Evolutionary conservation across 1,140 invertebrate genomes (phyloP).

Genomic region (Tetramorium simillimum): DNA sequence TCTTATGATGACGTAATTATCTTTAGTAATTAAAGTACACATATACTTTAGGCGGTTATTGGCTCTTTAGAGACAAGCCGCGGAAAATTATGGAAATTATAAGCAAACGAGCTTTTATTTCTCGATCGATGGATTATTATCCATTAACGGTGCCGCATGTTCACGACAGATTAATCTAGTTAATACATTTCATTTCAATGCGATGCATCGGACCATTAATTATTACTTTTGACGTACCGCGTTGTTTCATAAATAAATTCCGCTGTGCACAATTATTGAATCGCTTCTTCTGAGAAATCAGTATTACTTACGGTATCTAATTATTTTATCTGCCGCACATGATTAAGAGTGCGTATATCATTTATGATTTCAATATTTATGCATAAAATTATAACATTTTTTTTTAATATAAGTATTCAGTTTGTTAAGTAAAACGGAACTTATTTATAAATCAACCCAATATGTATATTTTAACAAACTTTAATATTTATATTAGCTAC

Average conservation of each 20-base stretch:
- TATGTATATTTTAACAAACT: slow-evolving; percentile 22
- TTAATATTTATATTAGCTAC: neutral
- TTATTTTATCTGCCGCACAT: too few species aligned
- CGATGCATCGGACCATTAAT: neutral
- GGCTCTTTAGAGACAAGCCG: slow-evolving; percentile 63
- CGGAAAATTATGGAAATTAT: slow-evolving; percentile 68
- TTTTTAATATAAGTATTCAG: too few species aligned
- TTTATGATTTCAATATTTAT: too few species aligned
- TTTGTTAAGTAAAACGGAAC: too few species aligned
- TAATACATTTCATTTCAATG: neutral
- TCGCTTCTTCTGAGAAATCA: too few species aligned
- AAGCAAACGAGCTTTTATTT: slow-evolving; percentile 52
- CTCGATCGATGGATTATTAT: slow-evolving; percentile 25
- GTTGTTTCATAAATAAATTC: neutral
- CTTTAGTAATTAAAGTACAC: slow-evolving; percentile 74
- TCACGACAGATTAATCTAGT: slow-evolving; percentile 14
- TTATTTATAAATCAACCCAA: too few species aligned
- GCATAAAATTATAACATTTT: too few species aligned
- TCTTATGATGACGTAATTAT: slow-evolving; percentile 74
- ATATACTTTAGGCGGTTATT: slow-evolving; percentile 69
- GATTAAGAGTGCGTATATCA: too few species aligned
- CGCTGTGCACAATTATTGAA: neutral
- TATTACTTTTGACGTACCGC: neutral
- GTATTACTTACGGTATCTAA: too few species aligned
- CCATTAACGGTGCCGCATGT: neutral